Base-by-base conservation (phyloP, 2,888 invertebrate species). In the Arrhopalites spinosus region DNA sequence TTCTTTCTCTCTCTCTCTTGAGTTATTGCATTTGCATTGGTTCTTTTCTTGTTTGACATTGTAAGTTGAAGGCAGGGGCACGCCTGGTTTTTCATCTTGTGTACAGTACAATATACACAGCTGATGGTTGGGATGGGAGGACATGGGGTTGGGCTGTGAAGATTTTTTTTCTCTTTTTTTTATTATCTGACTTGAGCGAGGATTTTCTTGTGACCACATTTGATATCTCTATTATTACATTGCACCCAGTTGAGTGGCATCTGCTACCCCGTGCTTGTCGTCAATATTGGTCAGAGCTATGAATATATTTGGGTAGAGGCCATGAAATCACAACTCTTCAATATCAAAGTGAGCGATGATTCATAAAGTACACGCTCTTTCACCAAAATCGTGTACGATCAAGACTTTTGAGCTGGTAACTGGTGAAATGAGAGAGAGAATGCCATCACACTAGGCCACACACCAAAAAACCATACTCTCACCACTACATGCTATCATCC, bases 231-330 rank as follows among this genome's bases (percentile, higher is more conserved):
- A 78, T 80, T 80, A 78, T 81, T 79, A 75, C 79, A 72, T 72
- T 72, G 76, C 79, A 80, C 77, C 77, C 77, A 78, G 76, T 78
- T 79, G 79, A 80, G 76, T 79, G 79, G 78, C 81, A 80, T 81
- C 81, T 80, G 80, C 79, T 79, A 77, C 80, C 80, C 80, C 63
- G 23, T 50, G 75, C 63, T 27, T 50, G 75, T 61, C 71, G 73
- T 76, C 74, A 75, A 75, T 77, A 72, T 74, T 78, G 77, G 77
- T 78, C 77, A 75, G 71, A 59, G 75, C 78, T 70, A 78, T 78
- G 78, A 78, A 78, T 78, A 78, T 75, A 77, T 78, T 78, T 74
- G 74, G 72, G 74, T 69, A 63, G 61, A 45, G 71, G 72, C 76
- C 78, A 78, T 78, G 76, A 78, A 76, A 76, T 75, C 66, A 63